A percentile compares a stretch with the other conserved stretches of the same genome.
Conservation (phyloP, 2,113 vertebrate species). For the Pelodiscus sinensis region DNA sequence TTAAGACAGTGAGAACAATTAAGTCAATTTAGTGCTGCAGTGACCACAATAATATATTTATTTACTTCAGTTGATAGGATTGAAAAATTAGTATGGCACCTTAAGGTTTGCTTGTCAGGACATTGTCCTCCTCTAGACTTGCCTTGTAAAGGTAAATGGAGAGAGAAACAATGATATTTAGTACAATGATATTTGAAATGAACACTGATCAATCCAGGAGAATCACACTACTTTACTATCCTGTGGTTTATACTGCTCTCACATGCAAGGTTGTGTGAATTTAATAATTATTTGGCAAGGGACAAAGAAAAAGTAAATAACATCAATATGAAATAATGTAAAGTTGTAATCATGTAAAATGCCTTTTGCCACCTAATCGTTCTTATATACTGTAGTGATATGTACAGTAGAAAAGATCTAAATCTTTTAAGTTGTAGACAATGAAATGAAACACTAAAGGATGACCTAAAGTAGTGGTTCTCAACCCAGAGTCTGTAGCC, state of each 20-base stretch:
- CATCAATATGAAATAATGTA: background rate
- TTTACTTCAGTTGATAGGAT: background rate
- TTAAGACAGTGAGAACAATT: background rate
- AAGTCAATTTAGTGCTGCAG: background rate
- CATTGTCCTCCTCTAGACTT: background rate
- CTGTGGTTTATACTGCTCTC: background rate
- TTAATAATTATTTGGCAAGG: background rate
- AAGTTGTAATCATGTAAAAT: background rate
- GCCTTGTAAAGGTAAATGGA: background rate
- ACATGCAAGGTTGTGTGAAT: background rate
- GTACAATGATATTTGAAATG: background rate
- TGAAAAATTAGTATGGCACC: background rate
- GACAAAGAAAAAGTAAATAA: background rate
- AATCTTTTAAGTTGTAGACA: background rate
- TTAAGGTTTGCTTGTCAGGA: background rate
- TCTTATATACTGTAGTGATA: background rate
- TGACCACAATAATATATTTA: background rate
- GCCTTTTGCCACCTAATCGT: background rate
- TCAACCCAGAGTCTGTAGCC: too few relatives aligned
- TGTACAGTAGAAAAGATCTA: background rate
- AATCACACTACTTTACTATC: background rate
- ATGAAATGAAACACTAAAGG: background rate
- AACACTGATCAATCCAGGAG: background rate
- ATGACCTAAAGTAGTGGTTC: background rate
- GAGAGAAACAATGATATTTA: background rate